Evolutionary conservation across 2,888 invertebrate species (phyloP).

Genomic region (Papilio elwesi): DNA sequence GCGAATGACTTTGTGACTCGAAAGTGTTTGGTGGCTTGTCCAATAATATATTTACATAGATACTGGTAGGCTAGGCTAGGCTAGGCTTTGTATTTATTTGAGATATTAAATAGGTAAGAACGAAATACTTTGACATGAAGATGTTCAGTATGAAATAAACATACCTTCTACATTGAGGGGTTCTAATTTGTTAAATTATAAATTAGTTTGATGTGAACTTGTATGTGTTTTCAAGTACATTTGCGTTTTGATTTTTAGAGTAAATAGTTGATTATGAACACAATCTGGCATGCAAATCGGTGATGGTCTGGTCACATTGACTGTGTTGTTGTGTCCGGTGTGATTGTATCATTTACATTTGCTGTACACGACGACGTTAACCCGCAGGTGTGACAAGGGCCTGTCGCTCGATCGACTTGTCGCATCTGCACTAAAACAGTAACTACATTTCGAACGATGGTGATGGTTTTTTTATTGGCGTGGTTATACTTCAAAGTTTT

Average conservation of each 20-base stretch:
- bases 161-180: neutral
- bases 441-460: slow-evolving; percentile 30
- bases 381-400: slow-evolving; percentile 25
- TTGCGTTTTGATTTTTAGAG: neutral
- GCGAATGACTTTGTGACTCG: neutral
- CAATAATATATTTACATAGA: too few species aligned
- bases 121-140: neutral
- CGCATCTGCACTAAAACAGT: slow-evolving; percentile 27
- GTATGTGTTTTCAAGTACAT: slow-evolving; percentile 3
- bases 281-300: slow-evolving; percentile 30
- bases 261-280: neutral
- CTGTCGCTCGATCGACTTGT: slow-evolving; percentile 20
- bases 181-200: neutral
- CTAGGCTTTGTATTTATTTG: neutral
- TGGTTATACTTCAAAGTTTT: too few species aligned
- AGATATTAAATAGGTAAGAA: neutral
- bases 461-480: slow-evolving; percentile 22
- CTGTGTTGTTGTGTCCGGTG: neutral
- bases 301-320: slow-evolving; percentile 30
- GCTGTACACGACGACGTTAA: slow-evolving; percentile 8
- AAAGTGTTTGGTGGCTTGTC: too few species aligned
- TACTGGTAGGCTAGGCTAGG: too few species aligned
- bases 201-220: neutral
- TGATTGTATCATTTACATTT: slow-evolving; percentile 19
- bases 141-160: neutral